Evolutionary conservation across 2,888 invertebrate species (phyloP), one percentile per base, ranked within the genome.

Genomic region (Caenorhabditis sp.): DNA sequence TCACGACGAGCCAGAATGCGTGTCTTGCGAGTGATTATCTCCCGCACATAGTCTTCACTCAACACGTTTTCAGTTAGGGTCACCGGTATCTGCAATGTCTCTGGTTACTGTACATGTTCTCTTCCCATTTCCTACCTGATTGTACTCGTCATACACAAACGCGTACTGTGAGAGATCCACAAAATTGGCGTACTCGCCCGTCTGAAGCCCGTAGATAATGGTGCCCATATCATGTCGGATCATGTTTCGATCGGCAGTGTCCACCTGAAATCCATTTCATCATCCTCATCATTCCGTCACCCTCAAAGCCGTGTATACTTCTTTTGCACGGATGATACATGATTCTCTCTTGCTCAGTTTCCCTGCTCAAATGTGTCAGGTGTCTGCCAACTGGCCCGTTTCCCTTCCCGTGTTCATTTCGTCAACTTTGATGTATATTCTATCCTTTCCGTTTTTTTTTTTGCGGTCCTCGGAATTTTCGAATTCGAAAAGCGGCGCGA

Each of bases 21-120:
- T 15, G 44, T 74, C 70, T 89, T 88, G 15, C 88, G 72, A 26
- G 71, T 62, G 51, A 89, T 82, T 22, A 88, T 80, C 47, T 87
- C 86, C 5, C 82, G 81, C 13, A 87, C 83, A 55, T 85, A 85
- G 20, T 82, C 84, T 74, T 78, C 82, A 44, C 68, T 71, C 44
- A 82, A 79, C 82, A 82, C 81, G 77, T 82, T 77, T 77, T 77
- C 77, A 32, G 81, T 77, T 20, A 72, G n/a, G 37, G 37, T 82
- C 77, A 82, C 77, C 81, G 81, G 81, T 82, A 51, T 71, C 86
- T 86, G 65, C 20, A 83, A 69, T 18, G 13, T 13, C 2, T 13
- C 40, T 13, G 40, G 6, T 13, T 40, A 13, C 13, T 11, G 11
- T 50, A n/a, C 28, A 11, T 40, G 26, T 18, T 28, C 40, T 40